phyloP scores from a whole-genome alignment of 1,140 invertebrate genomes.

The Pantala flavescens region DNA sequence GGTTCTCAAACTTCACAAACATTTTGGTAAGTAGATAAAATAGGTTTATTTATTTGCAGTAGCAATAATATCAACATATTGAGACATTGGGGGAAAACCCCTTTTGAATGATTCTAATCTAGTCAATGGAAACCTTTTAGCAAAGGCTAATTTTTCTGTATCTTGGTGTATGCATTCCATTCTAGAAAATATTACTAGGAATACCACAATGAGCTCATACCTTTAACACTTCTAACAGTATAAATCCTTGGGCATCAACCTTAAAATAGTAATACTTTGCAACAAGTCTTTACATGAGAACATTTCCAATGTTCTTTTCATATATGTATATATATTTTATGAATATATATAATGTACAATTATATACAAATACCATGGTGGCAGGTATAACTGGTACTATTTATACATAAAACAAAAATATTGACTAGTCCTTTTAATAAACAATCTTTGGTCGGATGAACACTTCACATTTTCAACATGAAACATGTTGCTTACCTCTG shows the following conservation, averaged over 20 bases:
- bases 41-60: conserved; percentile 8
- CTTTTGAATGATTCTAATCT: neutral
- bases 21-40: neutral
- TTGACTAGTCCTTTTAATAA: conserved; percentile 3
- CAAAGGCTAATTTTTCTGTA: neutral
- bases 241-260: neutral
- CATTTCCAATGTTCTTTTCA: neutral
- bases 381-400: neutral
- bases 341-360: conserved; percentile 2
- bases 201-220: conserved; percentile 5
- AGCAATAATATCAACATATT: neutral
- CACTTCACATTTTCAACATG: neutral
- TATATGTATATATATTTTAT: neutral
- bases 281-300: conserved; percentile 3
- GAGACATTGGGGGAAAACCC: neutral
- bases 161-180: conserved; percentile 9
- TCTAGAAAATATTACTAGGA: conserved; percentile 7
- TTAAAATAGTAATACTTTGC: conserved; percentile 10
- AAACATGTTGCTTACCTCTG: neutral
- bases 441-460: conserved; percentile 9
- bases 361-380: neutral
- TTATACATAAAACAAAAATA: neutral
- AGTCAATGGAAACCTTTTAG: neutral
- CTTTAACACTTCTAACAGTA: conserved; percentile 3
- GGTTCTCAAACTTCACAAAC: neutral